A percentile compares a stretch with the other conserved stretches of the same genome.
Evolutionary conservation across 2,888 invertebrate species (phyloP).

Genomic region (Mylabris sibirica): DNA sequence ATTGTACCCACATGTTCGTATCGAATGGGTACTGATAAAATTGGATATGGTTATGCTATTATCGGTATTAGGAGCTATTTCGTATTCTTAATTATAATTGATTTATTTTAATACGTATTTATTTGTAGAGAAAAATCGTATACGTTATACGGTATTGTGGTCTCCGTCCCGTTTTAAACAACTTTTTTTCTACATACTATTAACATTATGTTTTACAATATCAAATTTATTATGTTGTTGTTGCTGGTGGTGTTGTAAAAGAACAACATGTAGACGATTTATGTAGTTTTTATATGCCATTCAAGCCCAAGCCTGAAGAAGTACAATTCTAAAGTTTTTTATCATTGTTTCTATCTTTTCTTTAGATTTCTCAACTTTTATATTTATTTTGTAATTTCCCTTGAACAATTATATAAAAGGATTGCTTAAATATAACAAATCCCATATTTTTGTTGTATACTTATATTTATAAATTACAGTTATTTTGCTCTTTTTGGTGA

Average conservation of each 20-base stretch:
- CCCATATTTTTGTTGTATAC: too few species aligned
- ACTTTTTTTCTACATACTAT: conserved; percentile 65
- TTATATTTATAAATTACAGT: too few species aligned
- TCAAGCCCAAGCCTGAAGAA: neutral
- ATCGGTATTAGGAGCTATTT: conserved; percentile 67
- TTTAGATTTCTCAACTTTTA: neutral
- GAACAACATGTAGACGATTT: neutral
- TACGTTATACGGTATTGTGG: conserved; percentile 81
- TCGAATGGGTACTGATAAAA: conserved; percentile 88
- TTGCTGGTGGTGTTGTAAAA: conserved; percentile 28
- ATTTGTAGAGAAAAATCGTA: conserved; percentile 65
- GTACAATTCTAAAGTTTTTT: neutral
- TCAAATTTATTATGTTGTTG: conserved; percentile 25
- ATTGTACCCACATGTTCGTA: conserved; percentile 95
- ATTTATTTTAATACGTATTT: neutral
- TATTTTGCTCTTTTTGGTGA: too few species aligned
- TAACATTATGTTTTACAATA: conserved; percentile 54
- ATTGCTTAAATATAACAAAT: too few species aligned
- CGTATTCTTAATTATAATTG: too few species aligned
- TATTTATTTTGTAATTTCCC: too few species aligned
- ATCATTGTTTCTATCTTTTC: too few species aligned
- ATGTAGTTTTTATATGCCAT: neutral
- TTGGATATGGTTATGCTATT: conserved; percentile 87
- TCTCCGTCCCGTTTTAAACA: conserved; percentile 75
- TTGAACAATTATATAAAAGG: too few species aligned